Base-by-base conservation (phyloP, 2,888 invertebrate species). In the Synergus itoensis region DNA sequence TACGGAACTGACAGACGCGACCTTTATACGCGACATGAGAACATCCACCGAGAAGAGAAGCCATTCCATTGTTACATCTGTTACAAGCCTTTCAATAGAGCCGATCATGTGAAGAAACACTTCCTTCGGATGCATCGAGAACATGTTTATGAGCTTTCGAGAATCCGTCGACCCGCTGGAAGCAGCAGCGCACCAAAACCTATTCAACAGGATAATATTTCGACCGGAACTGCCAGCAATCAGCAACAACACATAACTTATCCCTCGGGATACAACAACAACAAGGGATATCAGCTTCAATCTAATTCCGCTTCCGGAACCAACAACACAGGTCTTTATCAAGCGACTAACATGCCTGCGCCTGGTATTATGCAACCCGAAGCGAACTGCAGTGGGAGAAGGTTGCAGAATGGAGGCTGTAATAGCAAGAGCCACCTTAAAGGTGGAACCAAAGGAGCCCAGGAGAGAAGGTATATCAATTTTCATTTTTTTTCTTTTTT, bases 61-160 rank as follows among this genome's bases (percentile, higher is more conserved):
- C 98, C 98, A 8, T 98, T 98, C 91, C 97, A 98, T 91, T 98
- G 98, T 92, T 98, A 98, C 91, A 96, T 98, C 48, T 98, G 98
- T 91, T 95, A 96, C 91, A 98, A 98, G 92, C 97, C 98, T 92
- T 98, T 98, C 93, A 98, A 98, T 92, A 94, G 98, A 77, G 98
- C 98, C 60, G 98, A 98, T 92, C 98, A 98, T 91, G 98, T 98
- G 67, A 98, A 98, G 92, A 98, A 98, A 90, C 98, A 98, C 92
- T 98, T 98, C 89, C 93, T 97, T 85, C 94, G 98, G 85, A 98
- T 98, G 97, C 98, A 98, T 90, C 95, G 98, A 64, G 98, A 98
- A 87, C 96, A 97, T 90, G 95, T 96, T 1, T 98, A 98, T 91
- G 98, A 98, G 89, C 93, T 97, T 80, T 96, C 97, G 88, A 95